phyloP scores from a whole-genome alignment of 2,888 invertebrate species.

The Phortica magna region DNA sequence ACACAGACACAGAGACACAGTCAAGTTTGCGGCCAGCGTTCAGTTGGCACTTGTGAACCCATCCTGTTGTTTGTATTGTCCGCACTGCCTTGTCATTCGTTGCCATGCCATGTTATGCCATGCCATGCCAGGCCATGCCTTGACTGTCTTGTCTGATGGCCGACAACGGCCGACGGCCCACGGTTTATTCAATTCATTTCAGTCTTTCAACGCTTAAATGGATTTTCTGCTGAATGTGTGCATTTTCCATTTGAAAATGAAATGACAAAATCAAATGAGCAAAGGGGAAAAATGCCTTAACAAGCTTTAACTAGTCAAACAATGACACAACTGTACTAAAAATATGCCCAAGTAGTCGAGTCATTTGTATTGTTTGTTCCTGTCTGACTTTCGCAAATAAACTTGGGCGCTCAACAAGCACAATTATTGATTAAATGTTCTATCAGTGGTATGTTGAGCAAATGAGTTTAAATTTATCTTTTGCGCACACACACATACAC shows the following conservation, averaged over 20 bases:
- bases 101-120: no score
- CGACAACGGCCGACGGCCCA: background rate
- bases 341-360: background rate
- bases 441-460: no score
- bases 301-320: no score
- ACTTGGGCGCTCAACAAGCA: background rate
- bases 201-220: conserved; percentile 3
- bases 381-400: background rate
- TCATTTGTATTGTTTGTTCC: background rate
- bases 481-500: no score
- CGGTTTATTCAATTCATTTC: conserved; percentile 15
- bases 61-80: background rate
- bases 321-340: no score
- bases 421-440: no score
- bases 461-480: no score
- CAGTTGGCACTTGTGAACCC: background rate
- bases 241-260: background rate
- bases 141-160: background rate
- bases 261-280: background rate
- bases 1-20: background rate
- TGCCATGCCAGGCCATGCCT: no score
- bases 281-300: no score
- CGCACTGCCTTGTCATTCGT: no score
- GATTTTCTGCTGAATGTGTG: conserved; percentile 9
- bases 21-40: background rate